These are phyloP conservation scores for Metacarcinus magister DNA, from an alignment of 2,888 invertebrate species.

Conservation along the genomic window DNA sequence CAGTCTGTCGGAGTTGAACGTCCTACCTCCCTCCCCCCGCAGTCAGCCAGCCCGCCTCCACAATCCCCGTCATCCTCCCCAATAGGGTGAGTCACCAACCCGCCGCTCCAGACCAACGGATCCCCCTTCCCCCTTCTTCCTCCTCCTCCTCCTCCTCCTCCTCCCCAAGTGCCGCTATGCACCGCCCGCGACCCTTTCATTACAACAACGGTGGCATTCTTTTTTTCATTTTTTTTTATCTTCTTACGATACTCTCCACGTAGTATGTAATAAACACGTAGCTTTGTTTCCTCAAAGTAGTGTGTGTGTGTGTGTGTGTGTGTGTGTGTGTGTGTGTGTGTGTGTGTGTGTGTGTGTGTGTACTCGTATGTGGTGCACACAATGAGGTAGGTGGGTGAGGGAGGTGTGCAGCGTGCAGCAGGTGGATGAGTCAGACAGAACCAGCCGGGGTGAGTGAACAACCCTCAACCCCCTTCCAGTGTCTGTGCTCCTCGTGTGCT, in stretches of 20 bases:
- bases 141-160: background rate
- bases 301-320: background rate
- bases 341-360: too few species aligned
- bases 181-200: background rate
- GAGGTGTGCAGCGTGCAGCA: background rate
- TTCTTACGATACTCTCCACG: background rate
- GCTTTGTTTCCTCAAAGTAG: background rate
- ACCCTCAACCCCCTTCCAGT: background rate
- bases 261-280: background rate
- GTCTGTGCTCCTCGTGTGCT: constrained; percentile 33
- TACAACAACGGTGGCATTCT: background rate
- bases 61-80: constrained; percentile 56
- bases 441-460: constrained; percentile 46
- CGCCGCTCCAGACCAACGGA: constrained; percentile 29
- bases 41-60: background rate
- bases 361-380: too few species aligned
- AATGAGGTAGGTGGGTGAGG: background rate
- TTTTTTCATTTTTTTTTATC: background rate
- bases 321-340: background rate
- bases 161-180: constrained; percentile 18
- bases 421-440: constrained; percentile 13
- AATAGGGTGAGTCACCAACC: constrained; percentile 47
- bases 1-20: background rate
- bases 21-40: background rate
- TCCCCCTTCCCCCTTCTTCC: background rate